Conservation (phyloP, 2,888 invertebrate species). For the Eupeodes latifasciatus region DNA sequence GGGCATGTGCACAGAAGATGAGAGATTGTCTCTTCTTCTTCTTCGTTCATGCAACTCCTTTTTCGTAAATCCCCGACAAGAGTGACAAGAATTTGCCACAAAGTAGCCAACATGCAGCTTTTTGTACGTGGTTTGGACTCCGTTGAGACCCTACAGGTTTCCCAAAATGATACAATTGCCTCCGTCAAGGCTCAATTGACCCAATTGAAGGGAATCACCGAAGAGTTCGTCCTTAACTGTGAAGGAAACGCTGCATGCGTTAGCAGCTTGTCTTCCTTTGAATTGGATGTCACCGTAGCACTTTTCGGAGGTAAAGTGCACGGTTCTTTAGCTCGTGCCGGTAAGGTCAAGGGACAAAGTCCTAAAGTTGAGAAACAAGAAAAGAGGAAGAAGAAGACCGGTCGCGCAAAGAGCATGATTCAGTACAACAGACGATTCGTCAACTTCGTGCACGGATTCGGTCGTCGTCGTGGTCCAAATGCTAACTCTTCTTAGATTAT, state of each 20-base stretch:
- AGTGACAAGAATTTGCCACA: conserved; percentile 81
- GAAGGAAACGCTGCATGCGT: conserved; percentile 88
- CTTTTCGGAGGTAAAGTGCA: conserved; percentile 99
- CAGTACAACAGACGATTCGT: conserved; percentile 99
- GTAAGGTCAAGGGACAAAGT: conserved; percentile 99
- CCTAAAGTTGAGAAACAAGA: conserved; percentile 99
- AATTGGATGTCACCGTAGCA: conserved; percentile 92
- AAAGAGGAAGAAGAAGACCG: conserved; percentile 99
- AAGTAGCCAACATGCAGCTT: conserved; percentile 82
- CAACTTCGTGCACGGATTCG: conserved; percentile 97
- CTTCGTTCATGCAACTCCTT: too few species aligned
- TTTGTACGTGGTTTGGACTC: conserved; percentile 84
- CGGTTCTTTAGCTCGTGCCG: conserved; percentile 99
- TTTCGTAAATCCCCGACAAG: conserved; percentile 80
- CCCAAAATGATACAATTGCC: conserved; percentile 82
- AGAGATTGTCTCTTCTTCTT: too few species aligned
- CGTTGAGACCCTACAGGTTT: conserved; percentile 82
- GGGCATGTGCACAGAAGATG: too few species aligned
- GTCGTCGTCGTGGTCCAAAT: conserved; percentile 98
- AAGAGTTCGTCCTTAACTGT: conserved; percentile 90
- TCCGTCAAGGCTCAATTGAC: conserved; percentile 83
- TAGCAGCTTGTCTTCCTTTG: conserved; percentile 87
- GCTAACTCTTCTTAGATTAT: conserved; percentile 89
- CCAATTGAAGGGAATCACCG: conserved; percentile 81
- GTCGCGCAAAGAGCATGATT: conserved; percentile 98